Percentiles rank a stretch among this genome's conserved stretches.
These are phyloP conservation scores for Polydrusus pterygomalis DNA, from an alignment of 2,888 invertebrate species.

Conservation along the genomic window DNA sequence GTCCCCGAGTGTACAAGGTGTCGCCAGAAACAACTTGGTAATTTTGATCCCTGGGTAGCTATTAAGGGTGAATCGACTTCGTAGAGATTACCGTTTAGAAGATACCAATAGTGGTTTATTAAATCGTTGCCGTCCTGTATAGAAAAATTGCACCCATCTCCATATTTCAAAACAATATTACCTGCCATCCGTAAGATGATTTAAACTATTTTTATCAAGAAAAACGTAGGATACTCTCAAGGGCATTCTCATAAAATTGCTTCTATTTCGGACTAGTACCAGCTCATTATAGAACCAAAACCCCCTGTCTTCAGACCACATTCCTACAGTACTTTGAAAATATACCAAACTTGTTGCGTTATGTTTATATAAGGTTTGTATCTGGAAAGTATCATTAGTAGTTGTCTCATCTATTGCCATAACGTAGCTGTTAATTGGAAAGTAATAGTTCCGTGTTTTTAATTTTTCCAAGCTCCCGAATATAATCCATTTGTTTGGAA, in stretches of 20 bases:
- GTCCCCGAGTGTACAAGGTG: no score
- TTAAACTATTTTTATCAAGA: constrained; percentile 46
- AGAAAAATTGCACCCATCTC: no score
- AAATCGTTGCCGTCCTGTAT: no score
- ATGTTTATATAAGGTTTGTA: constrained; percentile 43
- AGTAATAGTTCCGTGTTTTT: constrained; percentile 27
- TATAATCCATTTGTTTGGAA: constrained; percentile 51
- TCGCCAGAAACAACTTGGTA: no score
- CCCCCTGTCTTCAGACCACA: constrained; percentile 36
- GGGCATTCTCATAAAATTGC: constrained; percentile 38
- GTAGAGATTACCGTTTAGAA: no score
- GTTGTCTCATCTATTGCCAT: constrained; percentile 34
- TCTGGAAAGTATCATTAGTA: not conserved
- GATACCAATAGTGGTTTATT: no score
- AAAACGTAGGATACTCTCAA: constrained; percentile 52
- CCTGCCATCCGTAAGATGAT: constrained; percentile 58
- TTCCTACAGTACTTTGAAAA: constrained; percentile 25
- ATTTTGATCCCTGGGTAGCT: no score
- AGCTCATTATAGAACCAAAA: constrained; percentile 40
- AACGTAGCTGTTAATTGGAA: constrained; percentile 50
- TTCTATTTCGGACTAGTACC: constrained; percentile 37
- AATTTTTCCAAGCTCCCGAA: constrained; percentile 34
- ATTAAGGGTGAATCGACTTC: no score
- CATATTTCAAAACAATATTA: constrained; percentile 7
- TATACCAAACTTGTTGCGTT: constrained; percentile 23